A percentile compares a stretch with the other conserved stretches of the same genome.
Conservation (phyloP, 2,888 invertebrate species). For the Dynastes grantii region DNA sequence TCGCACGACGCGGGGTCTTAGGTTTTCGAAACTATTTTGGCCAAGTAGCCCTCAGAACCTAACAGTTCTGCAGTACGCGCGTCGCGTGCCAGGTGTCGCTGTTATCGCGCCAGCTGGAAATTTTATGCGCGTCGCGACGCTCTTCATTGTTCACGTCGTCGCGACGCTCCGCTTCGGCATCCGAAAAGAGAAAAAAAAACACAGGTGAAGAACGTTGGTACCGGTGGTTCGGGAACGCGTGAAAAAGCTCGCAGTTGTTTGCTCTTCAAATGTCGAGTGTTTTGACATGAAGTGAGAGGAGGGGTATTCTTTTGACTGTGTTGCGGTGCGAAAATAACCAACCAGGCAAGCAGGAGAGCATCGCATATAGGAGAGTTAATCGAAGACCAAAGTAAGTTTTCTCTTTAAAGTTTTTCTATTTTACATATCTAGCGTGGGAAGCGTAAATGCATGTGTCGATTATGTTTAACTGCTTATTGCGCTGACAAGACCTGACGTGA, state of each 20-base stretch:
- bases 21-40: constrained; percentile 38
- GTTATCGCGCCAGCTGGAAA: constrained; percentile 7
- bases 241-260: constrained; percentile 29
- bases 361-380: constrained; percentile 19
- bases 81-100: constrained; percentile 41
- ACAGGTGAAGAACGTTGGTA: background rate
- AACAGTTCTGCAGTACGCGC: constrained; percentile 42
- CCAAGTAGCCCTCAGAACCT: constrained; percentile 25
- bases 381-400: constrained; percentile 41
- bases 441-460: constrained; percentile 21
- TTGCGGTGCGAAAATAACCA: background rate
- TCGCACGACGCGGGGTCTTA: constrained; percentile 27
- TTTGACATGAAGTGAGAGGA: constrained; percentile 33
- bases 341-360: constrained; percentile 35
- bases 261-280: constrained; percentile 33
- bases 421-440: background rate
- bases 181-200: constrained; percentile 12
- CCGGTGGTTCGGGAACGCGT: constrained; percentile 16
- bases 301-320: constrained; percentile 30
- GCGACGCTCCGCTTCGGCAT: constrained; percentile 26
- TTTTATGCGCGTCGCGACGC: constrained; percentile 35
- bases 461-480: constrained; percentile 15
- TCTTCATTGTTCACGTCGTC: constrained; percentile 39
- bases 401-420: constrained; percentile 26
- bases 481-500: background rate